Evolutionary conservation across 2,888 invertebrate genomes (phyloP).

Genomic region (Steinernema carpocapsae): DNA sequence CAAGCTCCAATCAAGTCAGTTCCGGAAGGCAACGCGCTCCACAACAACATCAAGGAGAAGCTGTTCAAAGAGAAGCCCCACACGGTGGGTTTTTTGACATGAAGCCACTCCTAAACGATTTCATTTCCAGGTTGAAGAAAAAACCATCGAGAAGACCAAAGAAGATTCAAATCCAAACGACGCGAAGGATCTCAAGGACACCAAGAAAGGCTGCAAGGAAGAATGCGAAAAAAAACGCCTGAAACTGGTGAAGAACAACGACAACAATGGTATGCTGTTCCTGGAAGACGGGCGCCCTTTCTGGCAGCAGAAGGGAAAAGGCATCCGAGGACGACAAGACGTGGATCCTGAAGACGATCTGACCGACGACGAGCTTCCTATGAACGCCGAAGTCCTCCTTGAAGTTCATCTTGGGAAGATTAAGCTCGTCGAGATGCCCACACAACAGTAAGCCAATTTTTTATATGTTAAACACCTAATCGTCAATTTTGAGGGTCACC

Average conservation of each 20-base stretch:
- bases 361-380: conserved; percentile 43
- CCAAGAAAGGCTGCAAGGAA: no score
- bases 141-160: background rate
- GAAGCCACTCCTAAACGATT: background rate
- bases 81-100: background rate
- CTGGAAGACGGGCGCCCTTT: conserved; percentile 37
- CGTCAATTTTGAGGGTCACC: conserved; percentile 35
- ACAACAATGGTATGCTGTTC: conserved; percentile 34
- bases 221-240: background rate
- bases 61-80: background rate
- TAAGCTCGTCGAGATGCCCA: conserved; percentile 43
- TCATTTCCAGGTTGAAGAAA: background rate
- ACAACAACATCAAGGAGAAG: background rate
- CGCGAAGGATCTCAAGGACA: no score
- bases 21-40: background rate
- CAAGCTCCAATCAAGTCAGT: background rate
- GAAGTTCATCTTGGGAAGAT: conserved; percentile 43
- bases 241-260: conserved; percentile 31
- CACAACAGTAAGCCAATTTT: conserved; percentile 31
- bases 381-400: conserved; percentile 45
- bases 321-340: background rate
- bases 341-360: conserved; percentile 6
- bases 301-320: conserved; percentile 38
- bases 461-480: background rate
- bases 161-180: no score